Conservation (phyloP, 2,113 vertebrate genomes). For the Physeter macrocephalus region DNA sequence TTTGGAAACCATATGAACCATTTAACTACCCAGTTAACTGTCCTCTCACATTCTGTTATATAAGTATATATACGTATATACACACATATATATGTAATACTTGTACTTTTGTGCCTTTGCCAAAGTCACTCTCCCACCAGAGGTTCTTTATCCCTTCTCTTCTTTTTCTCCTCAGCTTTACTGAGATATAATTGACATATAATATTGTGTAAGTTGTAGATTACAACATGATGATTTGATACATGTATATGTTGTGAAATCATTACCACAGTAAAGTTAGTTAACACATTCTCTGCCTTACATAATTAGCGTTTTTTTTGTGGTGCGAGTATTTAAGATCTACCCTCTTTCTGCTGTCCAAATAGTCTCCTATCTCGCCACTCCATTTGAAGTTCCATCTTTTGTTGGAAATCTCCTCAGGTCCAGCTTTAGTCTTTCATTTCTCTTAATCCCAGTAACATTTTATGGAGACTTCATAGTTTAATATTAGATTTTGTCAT, state of each 20-base stretch:
- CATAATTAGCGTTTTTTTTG: background rate
- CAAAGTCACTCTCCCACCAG: background rate
- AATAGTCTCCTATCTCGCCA: background rate
- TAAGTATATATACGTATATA: background rate
- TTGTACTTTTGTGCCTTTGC: background rate
- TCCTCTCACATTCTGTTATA: background rate
- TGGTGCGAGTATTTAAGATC: background rate
- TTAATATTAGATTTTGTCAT: slow-evolving; percentile 19
- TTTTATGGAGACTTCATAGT: background rate
- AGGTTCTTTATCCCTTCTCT: background rate
- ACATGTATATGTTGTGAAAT: background rate
- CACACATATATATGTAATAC: background rate
- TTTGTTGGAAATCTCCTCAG: background rate
- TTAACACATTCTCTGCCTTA: background rate
- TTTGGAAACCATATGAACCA: background rate
- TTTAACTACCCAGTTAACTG: background rate
- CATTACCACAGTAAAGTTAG: background rate
- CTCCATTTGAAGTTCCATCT: background rate
- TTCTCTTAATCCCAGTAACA: background rate
- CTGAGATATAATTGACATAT: background rate
- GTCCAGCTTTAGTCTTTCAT: background rate
- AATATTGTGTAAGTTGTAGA: background rate
- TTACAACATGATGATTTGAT: background rate
- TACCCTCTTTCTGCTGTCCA: background rate
- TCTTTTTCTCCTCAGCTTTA: background rate